phyloP scores from a whole-genome alignment of 2,113 vertebrate genomes.

The Rhea pennata region DNA sequence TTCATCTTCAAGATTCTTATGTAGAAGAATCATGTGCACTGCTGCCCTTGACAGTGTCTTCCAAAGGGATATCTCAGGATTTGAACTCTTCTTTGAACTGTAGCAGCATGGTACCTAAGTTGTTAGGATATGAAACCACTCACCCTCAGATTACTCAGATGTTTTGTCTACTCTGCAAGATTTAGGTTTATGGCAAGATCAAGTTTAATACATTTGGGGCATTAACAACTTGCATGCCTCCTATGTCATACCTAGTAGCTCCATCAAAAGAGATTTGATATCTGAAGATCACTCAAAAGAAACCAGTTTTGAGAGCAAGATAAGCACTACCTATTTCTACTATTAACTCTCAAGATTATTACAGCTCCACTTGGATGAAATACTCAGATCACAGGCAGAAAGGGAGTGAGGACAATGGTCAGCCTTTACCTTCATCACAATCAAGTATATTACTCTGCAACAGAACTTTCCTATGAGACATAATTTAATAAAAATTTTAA shows the following conservation, averaged over 20 bases:
- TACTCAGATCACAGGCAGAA: not conserved
- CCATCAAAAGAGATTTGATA: not conserved
- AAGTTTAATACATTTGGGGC: not conserved
- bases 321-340: not conserved
- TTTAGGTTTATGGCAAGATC: not conserved
- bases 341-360: rapidly evolving
- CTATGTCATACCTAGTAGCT: not conserved
- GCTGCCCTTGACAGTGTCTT: not conserved
- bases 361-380: rapidly evolving
- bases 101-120: not conserved
- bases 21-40: rapidly evolving
- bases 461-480: rapidly evolving
- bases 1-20: not conserved
- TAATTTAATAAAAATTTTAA: rapidly evolving
- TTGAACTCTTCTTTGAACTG: too few relatives aligned
- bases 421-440: not conserved
- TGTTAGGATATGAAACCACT: not conserved
- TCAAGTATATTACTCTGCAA: rapidly evolving
- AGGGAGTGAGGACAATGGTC: not conserved
- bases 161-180: not conserved
- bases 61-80: rapidly evolving
- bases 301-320: not conserved
- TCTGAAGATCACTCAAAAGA: not conserved
- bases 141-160: rapidly evolving
- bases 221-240: rapidly evolving